Conservation (phyloP, 2,888 invertebrate species). For the Hypena proboscidalis region DNA sequence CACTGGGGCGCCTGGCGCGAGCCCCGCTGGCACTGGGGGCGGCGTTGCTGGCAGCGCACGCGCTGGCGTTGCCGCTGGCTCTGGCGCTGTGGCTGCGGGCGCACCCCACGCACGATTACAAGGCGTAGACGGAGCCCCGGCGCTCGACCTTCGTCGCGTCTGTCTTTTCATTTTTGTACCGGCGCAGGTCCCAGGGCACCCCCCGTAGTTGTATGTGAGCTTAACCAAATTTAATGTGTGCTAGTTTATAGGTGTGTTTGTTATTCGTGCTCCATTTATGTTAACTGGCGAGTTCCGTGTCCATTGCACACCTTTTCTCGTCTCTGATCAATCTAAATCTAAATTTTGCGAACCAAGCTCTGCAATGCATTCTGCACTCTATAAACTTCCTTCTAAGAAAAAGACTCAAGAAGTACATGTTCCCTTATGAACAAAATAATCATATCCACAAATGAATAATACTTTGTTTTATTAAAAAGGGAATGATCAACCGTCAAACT, state of each 20-base stretch:
- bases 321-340: too few species aligned
- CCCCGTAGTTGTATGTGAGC: slow-evolving; percentile 34
- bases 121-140: slow-evolving; percentile 54
- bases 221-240: slow-evolving; percentile 66
- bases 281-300: slow-evolving; percentile 3
- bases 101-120: slow-evolving; percentile 57
- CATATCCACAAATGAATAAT: too few species aligned
- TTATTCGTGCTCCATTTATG: slow-evolving; percentile 26
- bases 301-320: background rate
- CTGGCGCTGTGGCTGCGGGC: slow-evolving; percentile 70
- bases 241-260: slow-evolving; percentile 47
- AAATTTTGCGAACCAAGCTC: too few species aligned
- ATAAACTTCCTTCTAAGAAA: too few species aligned
- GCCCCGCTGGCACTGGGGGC: slow-evolving; percentile 61
- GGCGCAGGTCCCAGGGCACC: background rate
- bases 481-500: background rate
- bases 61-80: slow-evolving; percentile 67
- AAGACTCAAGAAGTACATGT: too few species aligned
- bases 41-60: slow-evolving; percentile 68
- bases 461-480: too few species aligned
- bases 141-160: background rate
- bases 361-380: too few species aligned
- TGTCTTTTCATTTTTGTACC: background rate
- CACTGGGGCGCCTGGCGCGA: slow-evolving; percentile 52
- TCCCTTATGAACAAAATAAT: too few species aligned